Evolutionary conservation across 2,888 invertebrate genomes (phyloP).

Genomic region (Acrobasis consociella): DNA sequence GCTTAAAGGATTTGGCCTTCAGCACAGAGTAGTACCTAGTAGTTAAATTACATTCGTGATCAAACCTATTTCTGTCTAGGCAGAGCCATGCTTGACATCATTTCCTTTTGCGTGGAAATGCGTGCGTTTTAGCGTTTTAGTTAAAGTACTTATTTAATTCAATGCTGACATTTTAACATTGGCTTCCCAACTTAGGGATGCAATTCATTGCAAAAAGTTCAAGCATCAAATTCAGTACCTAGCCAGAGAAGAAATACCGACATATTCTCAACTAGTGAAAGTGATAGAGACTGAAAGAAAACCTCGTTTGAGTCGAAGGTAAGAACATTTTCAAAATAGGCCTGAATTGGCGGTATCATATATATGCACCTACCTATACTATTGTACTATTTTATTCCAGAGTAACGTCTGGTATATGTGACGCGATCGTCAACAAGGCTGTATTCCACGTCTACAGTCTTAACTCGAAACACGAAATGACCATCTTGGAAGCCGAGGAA

Average conservation of each 20-base stretch:
- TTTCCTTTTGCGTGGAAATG: no score
- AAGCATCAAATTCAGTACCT: slow-evolving; percentile 63
- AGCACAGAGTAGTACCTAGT: no score
- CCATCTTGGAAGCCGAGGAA: slow-evolving; percentile 63
- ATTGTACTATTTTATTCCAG: slow-evolving; percentile 45
- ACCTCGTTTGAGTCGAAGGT: slow-evolving; percentile 64
- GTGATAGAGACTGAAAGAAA: slow-evolving; percentile 49
- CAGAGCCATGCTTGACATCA: no score
- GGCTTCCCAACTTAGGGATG: slow-evolving; percentile 55
- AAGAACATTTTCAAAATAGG: slow-evolving; percentile 16
- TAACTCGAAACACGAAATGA: slow-evolving; percentile 53
- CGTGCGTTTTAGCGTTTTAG: no score
- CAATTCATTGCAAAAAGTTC: slow-evolving; percentile 73
- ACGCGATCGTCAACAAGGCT: slow-evolving; percentile 76
- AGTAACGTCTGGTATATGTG: slow-evolving; percentile 75
- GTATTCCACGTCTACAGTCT: slow-evolving; percentile 65
- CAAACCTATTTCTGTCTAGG: no score
- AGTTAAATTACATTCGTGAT: no score
- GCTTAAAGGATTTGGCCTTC: no score
- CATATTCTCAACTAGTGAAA: slow-evolving; percentile 55
- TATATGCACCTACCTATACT: no score
- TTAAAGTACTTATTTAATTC: no score
- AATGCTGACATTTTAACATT: slow-evolving; percentile 20
- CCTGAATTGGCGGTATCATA: no score
- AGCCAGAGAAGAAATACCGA: slow-evolving; percentile 68